Evolutionary conservation across 2,797 vertebrate genomes (phyloP).

Genomic region (Rhadinocentrus ornatus): DNA sequence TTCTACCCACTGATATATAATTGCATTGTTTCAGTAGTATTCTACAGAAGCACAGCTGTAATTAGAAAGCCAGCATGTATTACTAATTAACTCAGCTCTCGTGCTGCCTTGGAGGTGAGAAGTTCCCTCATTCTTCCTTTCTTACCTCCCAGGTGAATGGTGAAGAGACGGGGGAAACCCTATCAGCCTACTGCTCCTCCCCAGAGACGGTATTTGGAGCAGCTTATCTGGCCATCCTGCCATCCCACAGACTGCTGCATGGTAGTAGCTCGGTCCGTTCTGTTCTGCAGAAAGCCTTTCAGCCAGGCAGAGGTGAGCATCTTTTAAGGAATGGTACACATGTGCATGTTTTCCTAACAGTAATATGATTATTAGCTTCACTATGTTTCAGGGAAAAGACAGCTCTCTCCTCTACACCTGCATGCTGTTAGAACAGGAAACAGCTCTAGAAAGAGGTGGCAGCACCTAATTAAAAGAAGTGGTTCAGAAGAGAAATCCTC

Average conservation of each 20-base stretch:
- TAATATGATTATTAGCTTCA: neutral
- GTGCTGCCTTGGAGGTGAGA: neutral
- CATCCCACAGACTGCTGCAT: conserved; percentile 88
- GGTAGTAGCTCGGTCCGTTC: conserved; percentile 85
- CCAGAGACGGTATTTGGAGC: conserved; percentile 92
- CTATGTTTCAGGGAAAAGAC: neutral
- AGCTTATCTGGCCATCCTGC: conserved; percentile 89
- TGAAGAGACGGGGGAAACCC: conserved; percentile 84
- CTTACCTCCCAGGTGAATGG: conserved; percentile 84
- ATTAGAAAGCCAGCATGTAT: neutral
- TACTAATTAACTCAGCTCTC: conserved; percentile 15
- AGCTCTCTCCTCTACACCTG: neutral
- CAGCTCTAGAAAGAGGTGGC: neutral
- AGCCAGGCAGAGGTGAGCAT: conserved; percentile 84
- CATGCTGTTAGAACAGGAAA: conserved; percentile 13
- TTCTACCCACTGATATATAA: neutral
- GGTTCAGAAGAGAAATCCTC: neutral
- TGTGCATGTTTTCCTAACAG: conserved; percentile 4
- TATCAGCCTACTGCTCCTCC: conserved; percentile 88
- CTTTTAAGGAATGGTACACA: no score
- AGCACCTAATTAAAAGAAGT: conserved; percentile 13
- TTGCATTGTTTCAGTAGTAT: neutral
- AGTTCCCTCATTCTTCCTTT: conserved; percentile 4
- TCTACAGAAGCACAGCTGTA: neutral
- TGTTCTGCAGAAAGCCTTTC: conserved; percentile 77